Conservation (phyloP, 2,888 invertebrate genomes). For the Agonopterix heracliana region DNA sequence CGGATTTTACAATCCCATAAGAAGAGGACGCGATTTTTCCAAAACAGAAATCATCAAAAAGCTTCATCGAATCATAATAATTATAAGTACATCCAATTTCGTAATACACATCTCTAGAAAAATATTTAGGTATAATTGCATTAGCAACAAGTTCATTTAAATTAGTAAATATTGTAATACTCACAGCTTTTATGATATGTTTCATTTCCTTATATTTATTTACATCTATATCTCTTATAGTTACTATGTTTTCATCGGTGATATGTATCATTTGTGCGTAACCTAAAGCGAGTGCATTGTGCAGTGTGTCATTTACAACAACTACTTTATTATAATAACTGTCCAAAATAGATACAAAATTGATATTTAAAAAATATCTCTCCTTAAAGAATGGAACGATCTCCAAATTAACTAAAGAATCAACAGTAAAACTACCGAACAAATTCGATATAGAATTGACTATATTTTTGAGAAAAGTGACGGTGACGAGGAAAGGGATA, state of each 20-base stretch:
- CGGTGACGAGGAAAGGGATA: slow-evolving; percentile 22
- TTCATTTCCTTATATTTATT: slow-evolving; percentile 59
- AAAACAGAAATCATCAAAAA: slow-evolving; percentile 65
- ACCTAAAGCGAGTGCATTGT: slow-evolving; percentile 54
- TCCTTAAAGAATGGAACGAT: slow-evolving; percentile 46
- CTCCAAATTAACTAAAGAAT: slow-evolving; percentile 28
- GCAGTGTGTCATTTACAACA: slow-evolving; percentile 38
- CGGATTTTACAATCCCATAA: slow-evolving; percentile 71
- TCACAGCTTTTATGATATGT: slow-evolving; percentile 75
- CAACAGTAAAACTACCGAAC: slow-evolving; percentile 30
- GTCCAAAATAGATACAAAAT: slow-evolving; percentile 64
- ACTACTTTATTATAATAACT: slow-evolving; percentile 51
- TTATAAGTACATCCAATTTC: slow-evolving; percentile 55
- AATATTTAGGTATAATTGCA: slow-evolving; percentile 72
- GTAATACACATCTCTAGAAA: slow-evolving; percentile 74
- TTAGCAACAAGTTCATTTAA: slow-evolving; percentile 69
- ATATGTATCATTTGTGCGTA: slow-evolving; percentile 52
- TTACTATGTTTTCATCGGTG: slow-evolving; percentile 40
- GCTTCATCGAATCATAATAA: slow-evolving; percentile 54
- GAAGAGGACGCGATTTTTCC: slow-evolving; percentile 73
- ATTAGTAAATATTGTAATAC: slow-evolving; percentile 73
- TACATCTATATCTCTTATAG: slow-evolving; percentile 55
- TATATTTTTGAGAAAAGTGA: slow-evolving; percentile 33
- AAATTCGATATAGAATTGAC: slow-evolving; percentile 63
- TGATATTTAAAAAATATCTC: slow-evolving; percentile 52